Base-by-base conservation (phyloP, 2,888 invertebrate genomes). In the Mellilla xanthometata region DNA sequence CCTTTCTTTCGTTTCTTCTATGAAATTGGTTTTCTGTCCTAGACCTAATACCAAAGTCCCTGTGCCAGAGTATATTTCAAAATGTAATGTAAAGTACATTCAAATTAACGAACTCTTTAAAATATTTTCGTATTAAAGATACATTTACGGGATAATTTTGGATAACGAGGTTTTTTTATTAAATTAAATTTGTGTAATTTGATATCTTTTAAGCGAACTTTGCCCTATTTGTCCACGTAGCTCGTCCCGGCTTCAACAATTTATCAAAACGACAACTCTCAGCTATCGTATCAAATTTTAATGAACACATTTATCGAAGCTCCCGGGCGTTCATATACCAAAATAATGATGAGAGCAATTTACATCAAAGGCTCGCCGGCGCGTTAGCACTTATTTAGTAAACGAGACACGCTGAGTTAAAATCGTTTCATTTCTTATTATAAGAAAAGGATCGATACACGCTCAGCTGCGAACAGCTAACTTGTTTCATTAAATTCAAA, bases 401-500 rank as follows among this genome's bases (percentile, higher is more conserved):
- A 50, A 44, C 51, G 50, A 51, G 54, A 45, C 49, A 39, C 47
- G 39, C 43, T 51, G 24, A 27, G 43, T 22, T 27, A 36, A 43
- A 58, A 53, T 49, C 55, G 48, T 56, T 58, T 54, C 54, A 51
- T 54, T 62, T 68, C 54, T 76, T 79, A 78, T 76, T 75, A 74
- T 70, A 72, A 72, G 66, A 58, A 61, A 53, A 58, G 53, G 77
- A 88, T 88, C 88, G 74, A 87, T 86, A 80, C 63, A 61, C 74
- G 73, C 81, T 85, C 88, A 85, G 87, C 87, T 83, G 86, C 66
- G 80, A 61, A 61, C 73, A 65, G 71, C 78, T 72, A 90, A 90
- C 83, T 90, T 90, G 89, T 90, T 89, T 90, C 89, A 90, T 90
- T 90, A 90, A 89, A 90, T 90, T 90, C 88, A 90, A 89, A 90